Evolutionary conservation across 2,113 vertebrate species (phyloP).

Genomic region (Heterotis niloticus): DNA sequence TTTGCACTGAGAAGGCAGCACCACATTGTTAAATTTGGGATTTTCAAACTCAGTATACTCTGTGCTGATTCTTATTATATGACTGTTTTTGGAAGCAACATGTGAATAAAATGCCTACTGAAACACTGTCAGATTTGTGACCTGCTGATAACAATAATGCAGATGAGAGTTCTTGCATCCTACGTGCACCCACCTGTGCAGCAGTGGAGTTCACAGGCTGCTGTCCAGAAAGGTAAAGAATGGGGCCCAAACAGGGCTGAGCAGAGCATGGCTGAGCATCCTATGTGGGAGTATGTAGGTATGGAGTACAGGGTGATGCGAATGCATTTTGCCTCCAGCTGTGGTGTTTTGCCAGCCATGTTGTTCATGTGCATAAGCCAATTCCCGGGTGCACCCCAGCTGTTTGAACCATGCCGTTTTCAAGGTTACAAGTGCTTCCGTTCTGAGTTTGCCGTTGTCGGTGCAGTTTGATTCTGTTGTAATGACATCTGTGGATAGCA

Average conservation of each 20-base stretch:
- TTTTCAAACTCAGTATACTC: conserved; percentile 25
- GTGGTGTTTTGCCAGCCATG: not conserved
- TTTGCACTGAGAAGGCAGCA: conserved; percentile 15
- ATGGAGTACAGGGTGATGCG: not conserved
- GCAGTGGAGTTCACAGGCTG: not conserved
- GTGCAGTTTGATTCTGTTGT: not conserved
- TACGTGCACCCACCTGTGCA: not conserved
- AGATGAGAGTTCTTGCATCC: not conserved
- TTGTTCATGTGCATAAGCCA: not conserved
- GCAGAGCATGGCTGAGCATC: not conserved
- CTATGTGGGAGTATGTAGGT: no score
- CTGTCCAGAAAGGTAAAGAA: not conserved
- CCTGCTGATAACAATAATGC: not conserved
- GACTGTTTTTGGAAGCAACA: not conserved
- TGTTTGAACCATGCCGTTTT: not conserved
- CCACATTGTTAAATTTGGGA: conserved; percentile 23
- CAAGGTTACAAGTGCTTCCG: no score
- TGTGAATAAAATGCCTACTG: not conserved
- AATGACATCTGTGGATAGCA: no score
- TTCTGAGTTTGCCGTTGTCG: not conserved
- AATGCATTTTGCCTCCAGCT: conserved; percentile 2
- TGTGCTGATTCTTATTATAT: conserved; percentile 21
- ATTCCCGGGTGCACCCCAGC: not conserved
- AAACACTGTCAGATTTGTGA: no score
- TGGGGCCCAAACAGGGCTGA: not conserved